Evolutionary conservation across 2,113 vertebrate genomes (phyloP).

Genomic region (Arvicanthis niloticus): DNA sequence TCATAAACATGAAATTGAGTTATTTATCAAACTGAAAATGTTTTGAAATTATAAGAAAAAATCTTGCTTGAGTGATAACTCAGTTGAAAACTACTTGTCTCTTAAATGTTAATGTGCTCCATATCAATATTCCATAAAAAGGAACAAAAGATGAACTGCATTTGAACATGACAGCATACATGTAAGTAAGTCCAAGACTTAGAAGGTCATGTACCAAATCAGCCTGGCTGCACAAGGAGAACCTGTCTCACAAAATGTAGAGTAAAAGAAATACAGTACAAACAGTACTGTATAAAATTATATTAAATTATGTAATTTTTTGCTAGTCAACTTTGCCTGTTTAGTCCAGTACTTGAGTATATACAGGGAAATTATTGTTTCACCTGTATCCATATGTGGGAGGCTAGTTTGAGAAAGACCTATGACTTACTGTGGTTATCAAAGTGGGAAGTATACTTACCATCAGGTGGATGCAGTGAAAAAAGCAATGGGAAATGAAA

Average conservation of each 20-base stretch:
- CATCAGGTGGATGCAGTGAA: not conserved
- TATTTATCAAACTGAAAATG: constrained; percentile 2
- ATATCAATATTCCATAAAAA: not conserved
- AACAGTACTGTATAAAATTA: not conserved
- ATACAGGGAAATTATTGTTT: not conserved
- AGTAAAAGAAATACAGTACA: not conserved
- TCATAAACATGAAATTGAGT: constrained; percentile 41
- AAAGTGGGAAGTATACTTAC: not conserved
- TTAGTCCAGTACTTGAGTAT: not conserved
- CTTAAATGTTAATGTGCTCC: not conserved
- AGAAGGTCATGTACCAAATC: not conserved
- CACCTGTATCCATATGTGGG: not conserved
- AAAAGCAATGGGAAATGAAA: not conserved
- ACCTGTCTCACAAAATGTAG: not conserved
- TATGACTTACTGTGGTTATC: not conserved
- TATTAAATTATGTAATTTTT: constrained; percentile 26
- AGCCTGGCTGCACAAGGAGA: not conserved
- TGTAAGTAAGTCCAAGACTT: not conserved
- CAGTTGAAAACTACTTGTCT: not conserved
- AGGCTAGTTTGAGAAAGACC: not conserved
- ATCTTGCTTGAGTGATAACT: not conserved
- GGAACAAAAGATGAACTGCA: not conserved
- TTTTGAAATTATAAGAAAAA: constrained; percentile 38
- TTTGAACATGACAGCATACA: not conserved
- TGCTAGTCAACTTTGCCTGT: not conserved